Evolutionary conservation across 1,140 invertebrate genomes (phyloP).

Genomic region (Aphidius gifuensis): DNA sequence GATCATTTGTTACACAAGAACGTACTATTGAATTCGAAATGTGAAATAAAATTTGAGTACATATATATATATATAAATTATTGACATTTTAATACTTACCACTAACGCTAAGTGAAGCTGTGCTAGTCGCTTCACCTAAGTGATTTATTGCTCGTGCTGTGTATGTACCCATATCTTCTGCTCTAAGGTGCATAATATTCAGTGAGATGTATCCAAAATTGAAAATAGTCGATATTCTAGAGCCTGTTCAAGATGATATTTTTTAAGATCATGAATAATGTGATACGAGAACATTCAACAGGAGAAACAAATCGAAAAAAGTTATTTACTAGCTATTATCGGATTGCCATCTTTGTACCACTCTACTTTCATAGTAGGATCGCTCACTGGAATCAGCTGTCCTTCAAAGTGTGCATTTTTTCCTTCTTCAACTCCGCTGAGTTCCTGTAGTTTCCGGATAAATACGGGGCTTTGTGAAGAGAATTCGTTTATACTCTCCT

Average conservation of each 20-base stretch:
- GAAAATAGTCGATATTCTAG: constrained; percentile 91
- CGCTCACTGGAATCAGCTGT: constrained; percentile 89
- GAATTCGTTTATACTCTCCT: constrained; percentile 77
- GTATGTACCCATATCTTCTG: constrained; percentile 90
- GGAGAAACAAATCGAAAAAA: neutral
- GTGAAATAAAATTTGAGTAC: constrained; percentile 12
- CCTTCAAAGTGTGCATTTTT: constrained; percentile 93
- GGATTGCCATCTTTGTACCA: constrained; percentile 96
- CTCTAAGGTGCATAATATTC: constrained; percentile 94
- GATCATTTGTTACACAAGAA: constrained; percentile 78
- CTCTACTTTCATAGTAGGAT: constrained; percentile 96
- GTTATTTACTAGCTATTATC: constrained; percentile 77
- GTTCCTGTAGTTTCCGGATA: constrained; percentile 82
- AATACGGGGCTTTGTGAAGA: constrained; percentile 78
- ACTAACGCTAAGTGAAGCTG: constrained; percentile 73
- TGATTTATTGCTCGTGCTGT: constrained; percentile 86
- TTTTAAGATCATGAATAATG: neutral
- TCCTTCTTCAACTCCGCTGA: constrained; percentile 86
- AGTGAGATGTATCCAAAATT: constrained; percentile 98
- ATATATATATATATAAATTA: neutral
- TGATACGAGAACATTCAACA: neutral
- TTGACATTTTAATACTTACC: constrained; percentile 47
- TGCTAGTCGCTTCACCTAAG: constrained; percentile 80
- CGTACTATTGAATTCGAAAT: constrained; percentile 52
- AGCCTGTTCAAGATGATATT: constrained; percentile 55